These are phyloP conservation scores for Caenorhabditis inopinata DNA, from an alignment of 1,140 invertebrate species.

Conservation along the genomic window DNA sequence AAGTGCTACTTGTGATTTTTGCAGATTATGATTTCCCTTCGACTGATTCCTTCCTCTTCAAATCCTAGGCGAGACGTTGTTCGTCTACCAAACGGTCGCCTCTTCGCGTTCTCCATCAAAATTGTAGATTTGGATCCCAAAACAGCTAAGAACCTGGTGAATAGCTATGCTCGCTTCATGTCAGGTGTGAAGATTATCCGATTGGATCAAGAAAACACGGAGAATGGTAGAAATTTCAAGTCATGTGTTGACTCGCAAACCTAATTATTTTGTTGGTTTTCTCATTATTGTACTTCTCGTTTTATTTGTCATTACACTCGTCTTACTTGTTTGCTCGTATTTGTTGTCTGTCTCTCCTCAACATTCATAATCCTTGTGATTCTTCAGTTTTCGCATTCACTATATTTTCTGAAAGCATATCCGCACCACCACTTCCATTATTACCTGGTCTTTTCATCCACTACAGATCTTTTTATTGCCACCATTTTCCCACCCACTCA, in stretches of 20 bases:
- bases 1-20: too few species aligned
- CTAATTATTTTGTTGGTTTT: too few species aligned
- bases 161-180: conserved; percentile 50
- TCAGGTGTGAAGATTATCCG: conserved; percentile 44
- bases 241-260: not conserved
- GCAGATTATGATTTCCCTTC: conserved; percentile 40
- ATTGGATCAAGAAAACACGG: conserved; percentile 31
- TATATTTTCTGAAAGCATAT: not conserved
- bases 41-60: not conserved
- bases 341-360: not conserved
- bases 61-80: not conserved
- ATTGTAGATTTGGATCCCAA: conserved; percentile 65
- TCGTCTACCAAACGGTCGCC: conserved; percentile 37
- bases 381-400: not conserved
- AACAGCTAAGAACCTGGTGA: conserved; percentile 57
- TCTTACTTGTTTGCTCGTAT: not conserved
- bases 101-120: conserved; percentile 54
- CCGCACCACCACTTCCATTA: not conserved
- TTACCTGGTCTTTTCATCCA: not conserved
- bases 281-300: not conserved
- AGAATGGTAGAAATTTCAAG: conserved; percentile 9
- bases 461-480: not conserved
- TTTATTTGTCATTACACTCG: not conserved
- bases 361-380: not conserved
- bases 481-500: not conserved